These are phyloP conservation scores for Micoletzkya japonica DNA, from an alignment of 2,888 invertebrate species.

Conservation along the genomic window DNA sequence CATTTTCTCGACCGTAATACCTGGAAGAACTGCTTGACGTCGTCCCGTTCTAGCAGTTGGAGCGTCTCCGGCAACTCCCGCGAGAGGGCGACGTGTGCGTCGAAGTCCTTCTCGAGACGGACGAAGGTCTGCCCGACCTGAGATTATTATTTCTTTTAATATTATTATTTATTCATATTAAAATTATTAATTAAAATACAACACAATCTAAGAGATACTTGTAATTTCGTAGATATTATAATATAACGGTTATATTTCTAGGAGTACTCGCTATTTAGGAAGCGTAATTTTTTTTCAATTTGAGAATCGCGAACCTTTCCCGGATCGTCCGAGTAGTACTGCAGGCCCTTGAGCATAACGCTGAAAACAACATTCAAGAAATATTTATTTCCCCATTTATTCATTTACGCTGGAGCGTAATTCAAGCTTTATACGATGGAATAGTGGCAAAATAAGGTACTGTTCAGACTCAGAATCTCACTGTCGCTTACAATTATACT, in stretches of 20 bases:
- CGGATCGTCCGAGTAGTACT: slow-evolving; percentile 87
- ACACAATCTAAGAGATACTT: not conserved
- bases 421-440: no score
- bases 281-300: not conserved
- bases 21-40: slow-evolving; percentile 56
- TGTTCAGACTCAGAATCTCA: no score
- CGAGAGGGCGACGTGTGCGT: slow-evolving; percentile 85
- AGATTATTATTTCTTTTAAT: not conserved
- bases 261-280: not conserved
- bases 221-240: no score
- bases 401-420: no score
- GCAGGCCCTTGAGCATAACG: slow-evolving; percentile 86
- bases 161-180: no score
- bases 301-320: slow-evolving; percentile 32
- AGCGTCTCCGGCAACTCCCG: slow-evolving; percentile 83
- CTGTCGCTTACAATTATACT: no score
- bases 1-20: slow-evolving; percentile 44
- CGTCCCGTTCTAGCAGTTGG: slow-evolving; percentile 72
- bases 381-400: no score
- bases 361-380: slow-evolving; percentile 71
- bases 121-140: slow-evolving; percentile 82
- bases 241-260: not conserved
- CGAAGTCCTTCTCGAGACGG: slow-evolving; percentile 84
- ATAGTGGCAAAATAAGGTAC: no score
- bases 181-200: not conserved